phyloP scores from a whole-genome alignment of 2,888 invertebrate species.

The Machimus atricapillus region DNA sequence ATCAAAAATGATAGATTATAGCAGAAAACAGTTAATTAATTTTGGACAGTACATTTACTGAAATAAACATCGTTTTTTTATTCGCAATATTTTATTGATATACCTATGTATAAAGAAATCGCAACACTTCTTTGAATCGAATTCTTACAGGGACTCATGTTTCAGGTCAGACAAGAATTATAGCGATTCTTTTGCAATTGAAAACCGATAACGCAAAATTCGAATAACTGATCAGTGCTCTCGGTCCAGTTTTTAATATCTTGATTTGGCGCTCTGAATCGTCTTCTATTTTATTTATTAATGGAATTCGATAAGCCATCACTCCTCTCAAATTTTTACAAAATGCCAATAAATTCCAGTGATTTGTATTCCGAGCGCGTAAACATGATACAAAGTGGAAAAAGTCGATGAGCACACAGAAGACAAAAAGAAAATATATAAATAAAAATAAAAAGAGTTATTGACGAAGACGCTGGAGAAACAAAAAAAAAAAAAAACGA shows the following conservation, averaged over 20 bases:
- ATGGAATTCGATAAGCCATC: neutral
- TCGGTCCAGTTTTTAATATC: neutral
- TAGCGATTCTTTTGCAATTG: neutral
- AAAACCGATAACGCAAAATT: neutral
- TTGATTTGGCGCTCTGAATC: neutral
- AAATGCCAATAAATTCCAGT: conserved; percentile 18
- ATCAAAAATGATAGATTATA: no score
- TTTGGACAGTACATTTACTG: neutral
- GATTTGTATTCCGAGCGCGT: conserved; percentile 34
- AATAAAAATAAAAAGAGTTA: neutral
- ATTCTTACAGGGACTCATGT: neutral
- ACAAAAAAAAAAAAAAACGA: neutral
- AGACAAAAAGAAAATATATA: neutral
- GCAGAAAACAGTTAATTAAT: no score
- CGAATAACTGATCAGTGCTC: neutral
- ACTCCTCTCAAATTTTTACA: neutral
- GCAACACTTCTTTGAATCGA: neutral
- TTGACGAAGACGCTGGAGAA: neutral
- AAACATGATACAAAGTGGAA: conserved; percentile 2
- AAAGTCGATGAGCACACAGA: neutral
- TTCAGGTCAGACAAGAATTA: neutral
- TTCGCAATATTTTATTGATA: neutral
- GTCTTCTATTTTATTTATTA: neutral
- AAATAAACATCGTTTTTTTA: neutral
- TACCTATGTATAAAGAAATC: neutral